These are phyloP conservation scores for Zaprionus ornatus DNA, from an alignment of 1,140 invertebrate species.

Conservation along the genomic window DNA sequence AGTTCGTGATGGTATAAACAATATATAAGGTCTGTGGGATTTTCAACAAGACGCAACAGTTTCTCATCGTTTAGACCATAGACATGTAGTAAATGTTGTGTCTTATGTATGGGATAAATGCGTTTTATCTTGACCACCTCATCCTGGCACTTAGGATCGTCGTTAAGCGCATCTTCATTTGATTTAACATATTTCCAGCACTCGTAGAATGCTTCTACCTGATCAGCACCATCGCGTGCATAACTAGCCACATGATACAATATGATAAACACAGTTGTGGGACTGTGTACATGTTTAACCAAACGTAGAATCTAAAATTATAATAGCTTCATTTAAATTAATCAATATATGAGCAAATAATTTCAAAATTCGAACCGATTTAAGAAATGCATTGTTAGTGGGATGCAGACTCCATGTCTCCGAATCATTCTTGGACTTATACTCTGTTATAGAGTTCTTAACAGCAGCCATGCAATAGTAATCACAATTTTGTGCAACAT, in stretches of 20 bases:
- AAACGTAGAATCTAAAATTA: slow-evolving; percentile 63
- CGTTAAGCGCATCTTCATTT: slow-evolving; percentile 83
- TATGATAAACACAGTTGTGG: slow-evolving; percentile 69
- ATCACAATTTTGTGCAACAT: slow-evolving; percentile 67
- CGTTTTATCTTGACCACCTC: slow-evolving; percentile 85
- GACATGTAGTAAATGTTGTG: slow-evolving; percentile 85
- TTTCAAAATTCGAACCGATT: slow-evolving; percentile 53
- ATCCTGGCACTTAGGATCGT: slow-evolving; percentile 83
- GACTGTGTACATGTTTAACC: slow-evolving; percentile 62
- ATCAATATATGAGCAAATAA: background rate
- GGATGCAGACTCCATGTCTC: slow-evolving; percentile 77
- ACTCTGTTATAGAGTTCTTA: slow-evolving; percentile 78
- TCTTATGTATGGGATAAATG: slow-evolving; percentile 85
- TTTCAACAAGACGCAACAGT: slow-evolving; percentile 84
- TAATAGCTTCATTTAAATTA: background rate
- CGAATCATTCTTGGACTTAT: slow-evolving; percentile 67
- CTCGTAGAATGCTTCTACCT: slow-evolving; percentile 86
- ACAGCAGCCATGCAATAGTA: slow-evolving; percentile 82
- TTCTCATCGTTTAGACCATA: slow-evolving; percentile 86
- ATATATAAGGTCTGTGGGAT: slow-evolving; percentile 85
- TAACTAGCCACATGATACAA: slow-evolving; percentile 77
- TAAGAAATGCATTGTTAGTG: slow-evolving; percentile 81
- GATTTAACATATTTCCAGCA: slow-evolving; percentile 85
- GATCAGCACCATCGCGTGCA: slow-evolving; percentile 85
- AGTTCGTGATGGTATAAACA: slow-evolving; percentile 85